Conservation (phyloP, 1,140 invertebrate species). For the Drosophila azteca region DNA sequence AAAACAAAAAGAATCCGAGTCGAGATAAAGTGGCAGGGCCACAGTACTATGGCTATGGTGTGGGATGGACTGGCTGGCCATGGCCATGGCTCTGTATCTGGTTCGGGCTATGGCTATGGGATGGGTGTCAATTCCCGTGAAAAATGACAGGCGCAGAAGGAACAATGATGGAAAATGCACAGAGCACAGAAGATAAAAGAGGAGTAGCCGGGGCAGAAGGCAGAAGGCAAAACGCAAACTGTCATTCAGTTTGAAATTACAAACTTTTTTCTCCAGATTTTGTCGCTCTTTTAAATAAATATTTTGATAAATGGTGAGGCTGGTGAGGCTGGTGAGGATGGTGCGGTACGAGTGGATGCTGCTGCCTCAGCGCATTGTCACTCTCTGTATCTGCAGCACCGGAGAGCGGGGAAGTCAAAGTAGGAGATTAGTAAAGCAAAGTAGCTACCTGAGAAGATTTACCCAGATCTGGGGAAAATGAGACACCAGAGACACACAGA, state of each 20-base stretch:
- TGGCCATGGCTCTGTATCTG: not conserved
- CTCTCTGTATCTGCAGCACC: not conserved
- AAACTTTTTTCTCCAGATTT: slow-evolving; percentile 37
- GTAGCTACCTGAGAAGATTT: slow-evolving; percentile 6
- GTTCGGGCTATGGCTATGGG: not conserved
- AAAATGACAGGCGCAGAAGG: slow-evolving; percentile 64
- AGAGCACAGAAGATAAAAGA: slow-evolving; percentile 32
- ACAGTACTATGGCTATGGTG: no score
- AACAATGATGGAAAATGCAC: slow-evolving; percentile 64
- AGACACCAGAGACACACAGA: not conserved
- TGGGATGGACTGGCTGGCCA: not conserved
- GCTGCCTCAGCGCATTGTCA: slow-evolving; percentile 4
- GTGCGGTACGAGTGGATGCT: not conserved
- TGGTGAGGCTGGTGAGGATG: no score
- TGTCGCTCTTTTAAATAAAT: slow-evolving; percentile 42
- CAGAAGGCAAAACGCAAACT: slow-evolving; percentile 74
- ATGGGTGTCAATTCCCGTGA: slow-evolving; percentile 73
- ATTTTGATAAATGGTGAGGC: slow-evolving; percentile 52
- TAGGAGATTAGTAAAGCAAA: slow-evolving; percentile 33
- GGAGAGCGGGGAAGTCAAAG: slow-evolving; percentile 14
- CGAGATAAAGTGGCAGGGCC: slow-evolving; percentile 43
- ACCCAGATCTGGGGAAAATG: slow-evolving; percentile 7
- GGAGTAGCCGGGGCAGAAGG: slow-evolving; percentile 43
- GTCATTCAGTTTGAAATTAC: slow-evolving; percentile 75
- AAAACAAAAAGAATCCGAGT: slow-evolving; percentile 41